A percentile compares a stretch with the other conserved stretches of the same genome.
phyloP scores from a whole-genome alignment of 2,888 invertebrate genomes.

The Diloba caeruleocephala region DNA sequence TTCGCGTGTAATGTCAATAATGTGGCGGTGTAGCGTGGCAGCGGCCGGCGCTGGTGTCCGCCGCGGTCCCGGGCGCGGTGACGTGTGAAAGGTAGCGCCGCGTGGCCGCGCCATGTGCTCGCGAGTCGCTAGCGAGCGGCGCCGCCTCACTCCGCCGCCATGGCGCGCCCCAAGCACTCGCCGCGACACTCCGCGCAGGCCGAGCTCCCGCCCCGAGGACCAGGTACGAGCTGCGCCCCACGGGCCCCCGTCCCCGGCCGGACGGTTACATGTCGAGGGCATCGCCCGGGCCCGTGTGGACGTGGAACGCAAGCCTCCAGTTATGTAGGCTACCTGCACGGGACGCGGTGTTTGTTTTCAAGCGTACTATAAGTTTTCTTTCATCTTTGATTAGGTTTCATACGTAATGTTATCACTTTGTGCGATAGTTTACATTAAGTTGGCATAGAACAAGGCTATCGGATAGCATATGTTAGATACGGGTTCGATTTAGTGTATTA shows the following conservation, averaged over 20 bases:
- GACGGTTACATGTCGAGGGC: background rate
- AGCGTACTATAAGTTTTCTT: conserved; percentile 24
- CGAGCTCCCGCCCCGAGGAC: conserved; percentile 85
- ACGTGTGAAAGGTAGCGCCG: conserved; percentile 71
- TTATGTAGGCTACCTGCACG: conserved; percentile 6
- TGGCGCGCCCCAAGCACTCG: conserved; percentile 87
- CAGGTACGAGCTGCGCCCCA: no score
- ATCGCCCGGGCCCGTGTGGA: conserved; percentile 30
- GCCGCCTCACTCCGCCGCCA: conserved; percentile 82
- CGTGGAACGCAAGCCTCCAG: conserved; percentile 34
- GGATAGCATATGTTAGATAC: conserved; percentile 26
- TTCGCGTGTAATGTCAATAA: conserved; percentile 3
- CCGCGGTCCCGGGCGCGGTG: conserved; percentile 54
- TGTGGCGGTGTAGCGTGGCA: conserved; percentile 44
- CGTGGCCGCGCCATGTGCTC: conserved; percentile 64
- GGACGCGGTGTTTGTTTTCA: conserved; percentile 18
- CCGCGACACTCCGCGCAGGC: conserved; percentile 82
- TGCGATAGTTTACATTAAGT: conserved; percentile 14
- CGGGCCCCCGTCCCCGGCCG: no score
- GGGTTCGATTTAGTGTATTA: conserved; percentile 7
- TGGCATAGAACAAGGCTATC: conserved; percentile 2
- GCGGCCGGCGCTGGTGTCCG: conserved; percentile 25
- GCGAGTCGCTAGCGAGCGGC: conserved; percentile 42
- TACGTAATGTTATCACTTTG: conserved; percentile 29
- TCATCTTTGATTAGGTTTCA: conserved; percentile 35